Conservation (phyloP, 2,113 vertebrate genomes). For the Harpagus bidentatus region DNA sequence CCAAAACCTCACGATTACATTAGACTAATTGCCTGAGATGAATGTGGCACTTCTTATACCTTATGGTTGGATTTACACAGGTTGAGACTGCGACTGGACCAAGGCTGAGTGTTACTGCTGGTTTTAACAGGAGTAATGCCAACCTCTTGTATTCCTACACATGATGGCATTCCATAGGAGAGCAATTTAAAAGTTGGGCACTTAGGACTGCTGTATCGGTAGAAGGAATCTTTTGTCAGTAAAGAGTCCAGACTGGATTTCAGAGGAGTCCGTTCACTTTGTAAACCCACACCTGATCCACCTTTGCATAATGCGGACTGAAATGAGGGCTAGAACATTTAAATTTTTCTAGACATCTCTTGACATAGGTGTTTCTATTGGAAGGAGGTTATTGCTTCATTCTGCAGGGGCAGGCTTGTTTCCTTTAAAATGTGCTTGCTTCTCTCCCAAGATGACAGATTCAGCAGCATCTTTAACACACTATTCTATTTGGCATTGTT, state of each 20-base stretch:
- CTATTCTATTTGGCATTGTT: not conserved
- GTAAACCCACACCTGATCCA: not conserved
- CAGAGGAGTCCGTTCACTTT: not conserved
- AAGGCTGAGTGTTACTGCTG: not conserved
- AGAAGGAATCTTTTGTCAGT: not conserved
- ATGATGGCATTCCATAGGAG: not conserved
- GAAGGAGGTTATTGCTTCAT: not conserved
- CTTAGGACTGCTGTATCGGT: not conserved
- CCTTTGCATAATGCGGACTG: not conserved
- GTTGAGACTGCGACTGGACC: not conserved
- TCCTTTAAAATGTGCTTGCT: not conserved
- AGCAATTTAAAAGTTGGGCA: not conserved
- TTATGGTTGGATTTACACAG: not conserved
- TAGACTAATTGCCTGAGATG: not conserved
- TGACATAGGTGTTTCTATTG: not conserved
- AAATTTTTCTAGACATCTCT: not conserved
- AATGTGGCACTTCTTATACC: not conserved
- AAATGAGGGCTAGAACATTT: not conserved
- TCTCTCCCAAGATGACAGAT: not conserved
- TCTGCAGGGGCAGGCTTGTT: constrained; percentile 5
- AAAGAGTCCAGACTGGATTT: not conserved
- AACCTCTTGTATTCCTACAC: not conserved
- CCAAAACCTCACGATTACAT: not conserved
- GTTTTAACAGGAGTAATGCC: not conserved
- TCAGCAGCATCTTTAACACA: not conserved